Base-by-base conservation (phyloP, 1,140 invertebrate species). In the Drosophila pandora region DNA sequence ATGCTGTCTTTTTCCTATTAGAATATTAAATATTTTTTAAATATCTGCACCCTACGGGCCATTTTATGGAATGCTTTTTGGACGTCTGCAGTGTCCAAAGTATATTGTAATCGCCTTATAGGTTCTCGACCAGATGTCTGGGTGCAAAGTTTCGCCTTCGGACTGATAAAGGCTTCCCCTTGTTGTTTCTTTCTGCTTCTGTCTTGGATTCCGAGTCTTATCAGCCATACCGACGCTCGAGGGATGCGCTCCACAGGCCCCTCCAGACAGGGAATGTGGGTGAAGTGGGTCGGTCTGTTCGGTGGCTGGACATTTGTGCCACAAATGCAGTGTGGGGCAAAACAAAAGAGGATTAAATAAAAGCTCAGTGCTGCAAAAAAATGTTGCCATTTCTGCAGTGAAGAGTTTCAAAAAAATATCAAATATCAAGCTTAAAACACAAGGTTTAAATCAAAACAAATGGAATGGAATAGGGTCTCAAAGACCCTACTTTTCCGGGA, bases 111-210 rank as follows among this genome's bases (percentile, higher is more conserved):
- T 75, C 71, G 64, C 32, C 71, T 75, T 75, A 75, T 54, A 52
- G 52, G 67, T 49, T 68, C 39, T 39, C 49, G 56, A 47, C 37
- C 69, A 49, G 58, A 48, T 62, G 69, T 63, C 58, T 73, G 71
- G 71, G 71, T 75, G 53, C 71, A 75, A 75, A 75, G 71, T 75
- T 64, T 47, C 71, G 63, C 48, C 57, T 17, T 13, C 22, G 32
- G 45, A 23, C 71, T 75, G 71, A 75, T 75, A 75, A 75, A 75
- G 71, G 32, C 13, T 58, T 57, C 48, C 54, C 60, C 41, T 43
- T 65, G 52, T 73, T 37, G 3, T 73, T 28, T 70, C 21, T 55
- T 54, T 37, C 32, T 61, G 32, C 23, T 60, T 52, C 59, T 34
- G 34, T 25, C 37, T 22, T 53, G 47, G 17, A 30, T 43, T 23